Base-by-base conservation (phyloP, 2,113 vertebrate species). In the Vicugna pacos region DNA sequence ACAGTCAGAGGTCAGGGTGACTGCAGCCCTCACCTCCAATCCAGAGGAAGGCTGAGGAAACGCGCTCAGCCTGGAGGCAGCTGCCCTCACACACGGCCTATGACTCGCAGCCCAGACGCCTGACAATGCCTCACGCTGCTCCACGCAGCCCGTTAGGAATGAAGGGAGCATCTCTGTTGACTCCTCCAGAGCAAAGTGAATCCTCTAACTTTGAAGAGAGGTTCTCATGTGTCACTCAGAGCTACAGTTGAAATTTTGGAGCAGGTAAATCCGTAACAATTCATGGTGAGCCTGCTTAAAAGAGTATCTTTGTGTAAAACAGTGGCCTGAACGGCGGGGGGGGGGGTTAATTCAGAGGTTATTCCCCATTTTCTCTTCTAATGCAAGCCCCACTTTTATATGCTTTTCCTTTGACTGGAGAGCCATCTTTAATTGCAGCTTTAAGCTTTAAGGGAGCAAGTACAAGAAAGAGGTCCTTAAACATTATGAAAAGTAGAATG, bases 401-500 rank as follows among this genome's bases (percentile, higher is more conserved):
- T 95, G 79, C 58, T 95, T 98, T 97, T 97, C 96, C 96, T 98
- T 96, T 98, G 97, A 97, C 96, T 98, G 75, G 89, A 97, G 70
- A 95, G 97, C 80, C 11, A 98, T 97, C 92, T 97, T 97, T 98
- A 98, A 98, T 96, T 98, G 95, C 93, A 98, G 96, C 82, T 98
- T 97, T 96, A 98, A 97, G 95, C 38, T 42, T 42, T 42, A 42
- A 42, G 94, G 91, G 97, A 97, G 94, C 76, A 96, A 97, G 96
- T 87, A 97, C 94, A 97, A 96, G 97, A 97, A 97, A 97, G 96
- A 98, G 96, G 92, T 94, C 81, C 73, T 98, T 97, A 98, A 98
- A 96, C 84, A 80, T 97, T 82, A 94, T 95, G 96, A 98, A 98
- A 98, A 98, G 95, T 96, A 90, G 64, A 81, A 77, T 97, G 96